Evolutionary conservation across 2,797 vertebrate species (phyloP).

Genomic region (Parotocinclus haroldoi): DNA sequence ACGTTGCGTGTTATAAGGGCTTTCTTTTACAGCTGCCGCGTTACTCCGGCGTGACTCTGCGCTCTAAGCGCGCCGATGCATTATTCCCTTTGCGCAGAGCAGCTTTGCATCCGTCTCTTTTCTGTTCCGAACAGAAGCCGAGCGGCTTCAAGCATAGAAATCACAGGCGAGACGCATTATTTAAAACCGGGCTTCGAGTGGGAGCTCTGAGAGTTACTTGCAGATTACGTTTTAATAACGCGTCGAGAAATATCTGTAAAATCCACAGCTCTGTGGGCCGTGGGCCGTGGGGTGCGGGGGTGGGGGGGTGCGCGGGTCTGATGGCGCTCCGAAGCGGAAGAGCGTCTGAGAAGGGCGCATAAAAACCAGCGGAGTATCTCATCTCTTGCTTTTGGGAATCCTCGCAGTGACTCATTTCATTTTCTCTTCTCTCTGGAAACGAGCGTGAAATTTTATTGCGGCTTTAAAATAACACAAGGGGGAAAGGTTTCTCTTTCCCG

Average conservation of each 20-base stretch:
- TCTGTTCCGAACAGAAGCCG: conserved; percentile 9
- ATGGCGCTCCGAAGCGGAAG: conserved; percentile 14
- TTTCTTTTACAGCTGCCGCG: conserved; percentile 18
- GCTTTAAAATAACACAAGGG: conserved; percentile 2
- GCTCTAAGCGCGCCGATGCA: conserved; percentile 18
- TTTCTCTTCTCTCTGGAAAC: conserved; percentile 19
- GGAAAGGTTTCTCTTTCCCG: background rate
- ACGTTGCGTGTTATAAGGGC: conserved; percentile 1
- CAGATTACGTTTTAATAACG: conserved; percentile 45
- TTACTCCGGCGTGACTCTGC: conserved; percentile 6
- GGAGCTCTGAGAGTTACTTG: conserved; percentile 41
- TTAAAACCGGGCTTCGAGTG: conserved; percentile 35
- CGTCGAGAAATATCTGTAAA: conserved; percentile 40
- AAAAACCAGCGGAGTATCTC: conserved; percentile 35
- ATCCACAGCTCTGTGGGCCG: conserved; percentile 18
- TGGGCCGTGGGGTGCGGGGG: no score
- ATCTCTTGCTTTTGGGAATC: conserved; percentile 35
- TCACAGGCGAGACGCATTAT: conserved; percentile 15
- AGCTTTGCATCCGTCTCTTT: conserved; percentile 17
- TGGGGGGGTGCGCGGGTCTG: no score
- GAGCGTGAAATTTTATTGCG: conserved; percentile 34
- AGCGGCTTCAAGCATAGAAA: conserved; percentile 30
- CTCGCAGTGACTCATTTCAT: conserved; percentile 25
- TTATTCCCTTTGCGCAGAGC: conserved; percentile 8
- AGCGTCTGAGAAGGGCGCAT: conserved; percentile 29